A percentile compares a stretch with the other conserved stretches of the same genome.
Conservation (phyloP, 2,888 invertebrate species). For the Lissonota sp. region DNA sequence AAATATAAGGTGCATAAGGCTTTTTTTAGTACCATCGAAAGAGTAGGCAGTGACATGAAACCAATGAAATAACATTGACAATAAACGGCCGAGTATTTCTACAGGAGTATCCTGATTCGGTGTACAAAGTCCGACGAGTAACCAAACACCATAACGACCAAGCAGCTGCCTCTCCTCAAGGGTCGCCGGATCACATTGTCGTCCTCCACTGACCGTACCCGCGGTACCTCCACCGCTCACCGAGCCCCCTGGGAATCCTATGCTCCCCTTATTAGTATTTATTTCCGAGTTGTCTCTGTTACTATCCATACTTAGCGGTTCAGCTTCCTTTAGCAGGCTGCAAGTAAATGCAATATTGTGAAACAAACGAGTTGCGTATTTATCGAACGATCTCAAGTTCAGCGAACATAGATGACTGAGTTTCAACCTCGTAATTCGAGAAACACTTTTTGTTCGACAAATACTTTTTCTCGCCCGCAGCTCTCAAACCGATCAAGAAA, state of each 20-base stretch:
- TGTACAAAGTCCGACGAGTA: constrained; percentile 96
- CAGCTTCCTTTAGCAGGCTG: constrained; percentile 94
- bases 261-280: constrained; percentile 79
- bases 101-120: constrained; percentile 91
- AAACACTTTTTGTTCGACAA: not conserved
- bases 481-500: no score
- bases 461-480: not conserved
- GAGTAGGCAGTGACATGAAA: constrained; percentile 99
- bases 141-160: constrained; percentile 98
- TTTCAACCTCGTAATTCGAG: not conserved
- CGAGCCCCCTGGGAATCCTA: constrained; percentile 81
- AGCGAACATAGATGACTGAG: not conserved
- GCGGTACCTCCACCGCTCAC: constrained; percentile 83
- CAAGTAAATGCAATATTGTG: constrained; percentile 70
- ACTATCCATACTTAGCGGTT: constrained; percentile 90
- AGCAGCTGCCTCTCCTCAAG: constrained; percentile 95
- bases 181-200: constrained; percentile 79
- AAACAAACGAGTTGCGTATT: constrained; percentile 5
- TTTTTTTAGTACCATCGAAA: constrained; percentile 91
- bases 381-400: constrained; percentile 46
- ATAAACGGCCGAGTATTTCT: constrained; percentile 93
- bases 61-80: constrained; percentile 99
- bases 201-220: constrained; percentile 76
- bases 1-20: constrained; percentile 83
- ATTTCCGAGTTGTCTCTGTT: constrained; percentile 85